Percentiles rank a stretch among this genome's conserved stretches.
These are phyloP conservation scores for Furcifer pardalis DNA, from an alignment of 2,797 vertebrate genomes.

Conservation along the genomic window DNA sequence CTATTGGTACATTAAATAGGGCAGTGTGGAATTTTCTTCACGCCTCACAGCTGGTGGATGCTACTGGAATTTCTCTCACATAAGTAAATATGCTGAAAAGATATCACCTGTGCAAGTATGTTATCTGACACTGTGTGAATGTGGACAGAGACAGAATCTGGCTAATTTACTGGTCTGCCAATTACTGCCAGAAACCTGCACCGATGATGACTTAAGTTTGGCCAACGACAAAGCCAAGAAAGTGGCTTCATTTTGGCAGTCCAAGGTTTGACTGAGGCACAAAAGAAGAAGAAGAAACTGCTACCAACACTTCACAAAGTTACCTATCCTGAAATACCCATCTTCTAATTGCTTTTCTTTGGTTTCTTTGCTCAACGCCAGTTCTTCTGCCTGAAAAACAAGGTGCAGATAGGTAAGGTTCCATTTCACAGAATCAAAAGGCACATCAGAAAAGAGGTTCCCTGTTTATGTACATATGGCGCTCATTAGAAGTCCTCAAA, in stretches of 20 bases:
- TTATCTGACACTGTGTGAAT: too few species aligned
- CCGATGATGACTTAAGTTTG: too few species aligned
- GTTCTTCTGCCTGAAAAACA: conserved; percentile 75
- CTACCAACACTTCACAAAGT: conserved; percentile 24
- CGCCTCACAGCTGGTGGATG: background rate
- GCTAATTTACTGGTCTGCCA: too few species aligned
- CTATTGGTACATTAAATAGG: background rate
- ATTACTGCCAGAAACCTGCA: too few species aligned
- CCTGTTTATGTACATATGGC: background rate
- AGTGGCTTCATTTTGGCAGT: too few species aligned
- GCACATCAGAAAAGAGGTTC: background rate
- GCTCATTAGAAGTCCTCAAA: background rate
- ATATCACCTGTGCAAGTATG: background rate
- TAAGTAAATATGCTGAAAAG: background rate
- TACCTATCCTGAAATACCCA: conserved; percentile 94
- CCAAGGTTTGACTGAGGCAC: too few species aligned
- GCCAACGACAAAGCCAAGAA: too few species aligned
- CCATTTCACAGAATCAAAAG: background rate
- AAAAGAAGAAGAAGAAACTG: too few species aligned
- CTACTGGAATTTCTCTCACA: background rate
- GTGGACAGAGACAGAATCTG: too few species aligned
- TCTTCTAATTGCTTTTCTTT: conserved; percentile 94
- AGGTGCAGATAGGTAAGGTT: conserved; percentile 19
- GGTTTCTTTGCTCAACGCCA: conserved; percentile 83
- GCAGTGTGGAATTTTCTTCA: background rate